A percentile compares a stretch with the other conserved stretches of the same genome.
Evolutionary conservation across 2,797 vertebrate genomes (phyloP).

Genomic region (Pachyuromys duprasi): DNA sequence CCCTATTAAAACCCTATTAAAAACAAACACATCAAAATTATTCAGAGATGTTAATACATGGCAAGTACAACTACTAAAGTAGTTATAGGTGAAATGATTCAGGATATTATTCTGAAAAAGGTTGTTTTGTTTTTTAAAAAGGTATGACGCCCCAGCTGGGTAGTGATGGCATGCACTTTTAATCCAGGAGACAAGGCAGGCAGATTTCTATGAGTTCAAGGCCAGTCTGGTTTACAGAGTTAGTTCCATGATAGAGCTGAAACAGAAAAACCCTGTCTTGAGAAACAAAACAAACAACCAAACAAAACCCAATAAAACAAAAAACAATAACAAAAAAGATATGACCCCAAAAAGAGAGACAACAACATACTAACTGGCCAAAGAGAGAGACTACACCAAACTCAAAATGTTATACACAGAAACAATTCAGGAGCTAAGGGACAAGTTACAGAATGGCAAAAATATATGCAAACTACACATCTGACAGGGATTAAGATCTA

Average conservation of each 20-base stretch:
- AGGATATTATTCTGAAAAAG: not conserved
- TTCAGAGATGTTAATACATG: not conserved
- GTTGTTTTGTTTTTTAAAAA: not conserved
- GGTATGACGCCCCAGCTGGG: not conserved
- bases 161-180: too few relatives aligned
- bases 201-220: too few relatives aligned
- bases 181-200: too few relatives aligned
- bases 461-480: not conserved
- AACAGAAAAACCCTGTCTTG: too few relatives aligned
- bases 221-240: too few relatives aligned
- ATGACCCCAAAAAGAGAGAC: not conserved
- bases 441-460: not conserved
- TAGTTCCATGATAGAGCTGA: too few relatives aligned
- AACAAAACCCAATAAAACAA: too few relatives aligned
- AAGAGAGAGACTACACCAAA: not conserved
- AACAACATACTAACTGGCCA: not conserved
- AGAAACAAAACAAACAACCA: too few relatives aligned
- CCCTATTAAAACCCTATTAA: not conserved
- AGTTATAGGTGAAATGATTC: not conserved
- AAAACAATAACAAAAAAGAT: not conserved
- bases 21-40: not conserved
- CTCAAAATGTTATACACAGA: not conserved
- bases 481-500: not conserved
- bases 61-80: not conserved
- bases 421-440: not conserved